phyloP scores from a whole-genome alignment of 1,140 invertebrate genomes.

The Zaprionus ornatus region DNA sequence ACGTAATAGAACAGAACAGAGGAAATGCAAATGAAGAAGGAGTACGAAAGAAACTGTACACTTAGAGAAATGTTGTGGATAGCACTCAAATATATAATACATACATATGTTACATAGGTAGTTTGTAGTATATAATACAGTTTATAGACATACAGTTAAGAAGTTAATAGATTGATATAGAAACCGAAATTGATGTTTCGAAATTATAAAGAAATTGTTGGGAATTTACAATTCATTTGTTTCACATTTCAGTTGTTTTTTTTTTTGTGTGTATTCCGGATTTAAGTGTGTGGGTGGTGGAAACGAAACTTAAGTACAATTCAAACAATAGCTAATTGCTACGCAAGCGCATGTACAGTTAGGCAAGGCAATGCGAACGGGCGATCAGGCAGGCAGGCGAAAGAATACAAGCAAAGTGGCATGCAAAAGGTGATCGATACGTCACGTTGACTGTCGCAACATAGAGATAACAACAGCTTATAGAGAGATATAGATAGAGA shows the following conservation, averaged over 20 bases:
- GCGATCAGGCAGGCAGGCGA: conserved; percentile 16
- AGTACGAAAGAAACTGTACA: conserved; percentile 16
- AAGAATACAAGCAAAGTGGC: neutral
- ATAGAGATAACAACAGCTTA: conserved; percentile 8
- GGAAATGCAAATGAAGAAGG: conserved; percentile 32
- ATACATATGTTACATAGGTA: conserved; percentile 2
- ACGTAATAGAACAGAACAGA: conserved; percentile 23
- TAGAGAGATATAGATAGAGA: neutral
- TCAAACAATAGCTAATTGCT: conserved; percentile 49
- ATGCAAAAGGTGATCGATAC: conserved; percentile 17
- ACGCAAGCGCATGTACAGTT: conserved; percentile 39
- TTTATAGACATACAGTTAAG: neutral
- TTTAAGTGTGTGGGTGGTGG: neutral
- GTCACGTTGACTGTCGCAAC: conserved; percentile 16
- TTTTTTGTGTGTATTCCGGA: neutral
- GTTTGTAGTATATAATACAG: conserved; percentile 3
- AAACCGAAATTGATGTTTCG: neutral
- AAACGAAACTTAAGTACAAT: conserved; percentile 31
- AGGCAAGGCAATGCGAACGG: conserved; percentile 21
- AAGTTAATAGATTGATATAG: neutral
- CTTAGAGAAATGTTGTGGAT: conserved; percentile 15
- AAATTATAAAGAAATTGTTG: conserved; percentile 17
- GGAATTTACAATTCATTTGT: conserved; percentile 4
- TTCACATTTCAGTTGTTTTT: conserved; percentile 11
- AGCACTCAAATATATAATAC: conserved; percentile 17